Base-by-base conservation (phyloP, 2,113 vertebrate species). In the Laticauda colubrina region DNA sequence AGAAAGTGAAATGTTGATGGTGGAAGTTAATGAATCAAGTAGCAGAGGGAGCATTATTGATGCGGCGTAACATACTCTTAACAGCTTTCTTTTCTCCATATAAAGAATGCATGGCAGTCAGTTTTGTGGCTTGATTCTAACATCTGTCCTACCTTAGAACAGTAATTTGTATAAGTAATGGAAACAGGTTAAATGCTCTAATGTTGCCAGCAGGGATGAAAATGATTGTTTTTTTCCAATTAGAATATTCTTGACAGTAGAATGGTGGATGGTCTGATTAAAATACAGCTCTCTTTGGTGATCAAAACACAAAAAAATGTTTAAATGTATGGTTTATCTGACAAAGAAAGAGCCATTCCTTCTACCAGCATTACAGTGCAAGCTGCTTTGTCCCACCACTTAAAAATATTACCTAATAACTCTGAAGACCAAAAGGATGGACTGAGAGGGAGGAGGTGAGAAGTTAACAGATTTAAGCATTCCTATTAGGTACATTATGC, bases 171-270 rank as follows among this genome's bases (percentile, higher is more conserved):
- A 94, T 97, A 96, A 96, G 96, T 97, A 96, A 97, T 96, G 97
- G 97, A 96, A 97, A 96, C 97, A 97, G 97, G 97, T 97, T 97
- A 97, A 97, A 97, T 96, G 95, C 97, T 97, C 96, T 96, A 93
- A 96, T 95, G 96, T 96, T 96, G 96, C 97, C 97, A 95, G 97
- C 96, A 96, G 97, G 96, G 96, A 96, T 96, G 97, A 95, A 96
- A 96, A 97, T 96, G 96, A 97, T 96, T 96, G 93, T 96, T 96
- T 97, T 97, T 43, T 43, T 0, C 14, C 34, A 43, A 96, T 95
- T 97, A 96, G 96, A 97, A 96, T 97, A 97, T 93, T 96, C 95
- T 96, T 89, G 91, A 96, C 95, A 95, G 94, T 93, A 55, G 95
- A 55, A 95, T 56, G 95, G 96, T 95, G 92, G 94, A 95, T 92